Conservation (phyloP, 2,113 vertebrate genomes). For the Oryzias woworae region DNA sequence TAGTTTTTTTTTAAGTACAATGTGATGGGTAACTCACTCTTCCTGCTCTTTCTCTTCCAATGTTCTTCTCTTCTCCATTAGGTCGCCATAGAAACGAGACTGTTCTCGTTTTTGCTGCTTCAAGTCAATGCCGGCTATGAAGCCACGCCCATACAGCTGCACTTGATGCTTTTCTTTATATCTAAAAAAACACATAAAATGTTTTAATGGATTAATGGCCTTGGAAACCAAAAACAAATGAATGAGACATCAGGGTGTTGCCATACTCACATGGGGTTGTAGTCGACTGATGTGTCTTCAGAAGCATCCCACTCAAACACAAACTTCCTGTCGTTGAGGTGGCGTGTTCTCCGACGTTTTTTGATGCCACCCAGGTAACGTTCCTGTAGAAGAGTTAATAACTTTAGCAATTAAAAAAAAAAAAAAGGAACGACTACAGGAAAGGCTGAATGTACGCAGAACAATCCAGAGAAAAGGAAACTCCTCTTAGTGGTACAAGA, state of each 20-base stretch:
- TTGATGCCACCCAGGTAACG: conserved; percentile 94
- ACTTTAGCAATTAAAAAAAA: background rate
- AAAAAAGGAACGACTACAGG: no score
- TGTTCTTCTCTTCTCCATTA: conserved; percentile 95
- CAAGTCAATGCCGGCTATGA: conserved; percentile 95
- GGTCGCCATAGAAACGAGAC: conserved; percentile 93
- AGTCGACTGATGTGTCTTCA: conserved; percentile 94
- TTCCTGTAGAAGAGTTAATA: conserved; percentile 75
- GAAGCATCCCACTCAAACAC: conserved; percentile 99
- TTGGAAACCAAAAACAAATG: no score
- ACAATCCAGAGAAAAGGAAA: no score
- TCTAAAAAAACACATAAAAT: conserved; percentile 56
- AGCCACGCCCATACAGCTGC: conserved; percentile 92
- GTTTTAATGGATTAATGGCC: background rate
- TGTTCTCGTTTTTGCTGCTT: conserved; percentile 98
- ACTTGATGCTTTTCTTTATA: conserved; percentile 97
- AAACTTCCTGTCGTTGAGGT: conserved; percentile 97
- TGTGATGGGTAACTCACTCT: conserved; percentile 81
- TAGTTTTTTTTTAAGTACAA: no score
- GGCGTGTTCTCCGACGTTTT: conserved; percentile 91
- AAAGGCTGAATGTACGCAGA: no score
- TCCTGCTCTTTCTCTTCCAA: conserved; percentile 98
- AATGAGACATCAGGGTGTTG: background rate
- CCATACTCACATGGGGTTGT: conserved; percentile 91
- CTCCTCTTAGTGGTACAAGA: no score